phyloP scores from a whole-genome alignment of 2,888 invertebrate genomes.

The Drosophila buzzatii region DNA sequence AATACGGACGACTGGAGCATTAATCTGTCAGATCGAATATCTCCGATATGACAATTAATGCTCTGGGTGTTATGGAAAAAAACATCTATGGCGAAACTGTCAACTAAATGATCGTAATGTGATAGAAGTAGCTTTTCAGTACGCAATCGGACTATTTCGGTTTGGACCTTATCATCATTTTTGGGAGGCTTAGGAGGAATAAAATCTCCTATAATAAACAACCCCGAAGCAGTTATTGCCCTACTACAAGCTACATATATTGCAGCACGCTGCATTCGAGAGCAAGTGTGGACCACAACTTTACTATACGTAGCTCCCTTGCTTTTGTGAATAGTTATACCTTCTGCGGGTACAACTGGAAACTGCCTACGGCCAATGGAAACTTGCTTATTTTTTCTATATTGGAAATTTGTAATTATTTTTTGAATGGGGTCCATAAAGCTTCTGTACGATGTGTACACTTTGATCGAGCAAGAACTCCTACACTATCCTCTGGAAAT shows the following conservation, averaged over 20 bases:
- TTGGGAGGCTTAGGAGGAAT: background rate
- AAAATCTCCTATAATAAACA: slow-evolving; percentile 1
- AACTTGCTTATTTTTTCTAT: background rate
- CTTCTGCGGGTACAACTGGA: no score
- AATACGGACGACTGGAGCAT: background rate
- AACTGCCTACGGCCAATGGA: no score
- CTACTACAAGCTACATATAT: background rate
- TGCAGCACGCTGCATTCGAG: no score
- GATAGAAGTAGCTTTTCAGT: background rate
- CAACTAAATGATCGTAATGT: background rate
- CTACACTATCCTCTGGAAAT: slow-evolving; percentile 2
- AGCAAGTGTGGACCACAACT: no score
- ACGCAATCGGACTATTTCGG: background rate
- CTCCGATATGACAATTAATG: no score
- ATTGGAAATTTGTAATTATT: background rate
- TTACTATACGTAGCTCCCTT: no score
- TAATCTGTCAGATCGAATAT: background rate
- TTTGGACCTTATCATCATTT: background rate
- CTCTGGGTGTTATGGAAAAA: background rate
- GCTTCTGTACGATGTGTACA: background rate
- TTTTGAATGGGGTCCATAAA: background rate
- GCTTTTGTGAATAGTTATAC: no score
- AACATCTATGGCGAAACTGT: background rate
- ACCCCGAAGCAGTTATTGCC: background rate
- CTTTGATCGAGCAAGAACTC: slow-evolving; percentile 1